These are phyloP conservation scores for Scarus forsteni DNA, from an alignment of 2,797 vertebrate species.

Conservation along the genomic window DNA sequence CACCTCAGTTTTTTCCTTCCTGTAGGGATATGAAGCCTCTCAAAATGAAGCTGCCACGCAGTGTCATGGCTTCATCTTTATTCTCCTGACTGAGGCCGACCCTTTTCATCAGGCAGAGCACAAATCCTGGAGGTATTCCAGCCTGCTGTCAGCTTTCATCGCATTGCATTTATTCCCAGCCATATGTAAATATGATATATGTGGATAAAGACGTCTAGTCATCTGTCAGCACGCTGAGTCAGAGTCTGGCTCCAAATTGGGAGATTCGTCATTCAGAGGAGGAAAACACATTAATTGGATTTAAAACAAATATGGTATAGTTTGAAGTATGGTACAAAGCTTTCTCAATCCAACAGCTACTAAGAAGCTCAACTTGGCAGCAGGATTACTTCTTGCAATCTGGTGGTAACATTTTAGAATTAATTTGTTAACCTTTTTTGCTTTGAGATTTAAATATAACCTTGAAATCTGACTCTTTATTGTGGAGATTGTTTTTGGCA, in stretches of 20 bases:
- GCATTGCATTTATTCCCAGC: constrained; percentile 45
- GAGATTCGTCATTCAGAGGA: constrained; percentile 53
- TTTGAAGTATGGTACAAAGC: constrained; percentile 37
- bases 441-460: constrained; percentile 17
- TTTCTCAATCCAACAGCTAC: constrained; percentile 23
- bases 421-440: constrained; percentile 7
- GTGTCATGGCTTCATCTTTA: constrained; percentile 2
- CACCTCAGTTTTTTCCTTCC: not conserved
- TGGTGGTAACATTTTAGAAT: constrained; percentile 9
- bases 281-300: constrained; percentile 65
- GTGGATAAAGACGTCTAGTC: constrained; percentile 55
- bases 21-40: not conserved
- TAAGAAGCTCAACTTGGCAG: constrained; percentile 21
- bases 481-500: constrained; percentile 36
- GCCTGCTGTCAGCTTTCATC: constrained; percentile 58
- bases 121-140: constrained; percentile 47
- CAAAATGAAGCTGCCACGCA: not conserved
- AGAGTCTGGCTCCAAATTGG: constrained; percentile 59
- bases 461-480: constrained; percentile 25
- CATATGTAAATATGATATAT: constrained; percentile 64
- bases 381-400: constrained; percentile 4
- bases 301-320: constrained; percentile 56
- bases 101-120: constrained; percentile 36
- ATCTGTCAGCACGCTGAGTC: constrained; percentile 65
- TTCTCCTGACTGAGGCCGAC: constrained; percentile 12